phyloP scores from a whole-genome alignment of 2,113 vertebrate genomes.

The Mobula birostris region DNA sequence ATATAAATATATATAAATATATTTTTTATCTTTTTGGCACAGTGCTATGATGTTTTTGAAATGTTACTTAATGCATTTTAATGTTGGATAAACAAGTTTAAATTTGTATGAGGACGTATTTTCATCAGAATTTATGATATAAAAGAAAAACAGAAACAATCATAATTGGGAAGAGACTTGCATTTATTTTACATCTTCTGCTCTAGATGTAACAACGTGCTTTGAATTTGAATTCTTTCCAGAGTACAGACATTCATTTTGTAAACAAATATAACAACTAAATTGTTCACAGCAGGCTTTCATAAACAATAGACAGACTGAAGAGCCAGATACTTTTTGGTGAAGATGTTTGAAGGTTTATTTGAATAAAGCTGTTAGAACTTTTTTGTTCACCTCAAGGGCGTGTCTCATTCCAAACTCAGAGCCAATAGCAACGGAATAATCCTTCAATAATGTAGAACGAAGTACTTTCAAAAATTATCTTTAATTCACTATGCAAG shows the following conservation, averaged over 20 bases:
- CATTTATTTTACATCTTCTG: not conserved
- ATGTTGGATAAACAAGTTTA: not conserved
- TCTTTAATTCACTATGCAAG: not conserved
- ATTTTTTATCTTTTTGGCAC: slow-evolving; percentile 23
- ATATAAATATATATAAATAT: slow-evolving; percentile 15
- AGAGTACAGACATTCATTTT: not conserved
- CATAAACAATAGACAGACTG: not conserved
- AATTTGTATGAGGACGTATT: not conserved
- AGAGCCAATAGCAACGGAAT: not conserved
- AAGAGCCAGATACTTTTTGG: not conserved
- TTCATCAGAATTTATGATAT: not conserved
- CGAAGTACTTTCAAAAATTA: not conserved
- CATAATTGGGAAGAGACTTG: too few relatives aligned
- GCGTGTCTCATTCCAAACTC: not conserved
- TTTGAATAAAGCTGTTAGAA: not conserved
- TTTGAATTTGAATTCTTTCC: not conserved
- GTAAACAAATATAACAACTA: not conserved
- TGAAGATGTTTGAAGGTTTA: not conserved
- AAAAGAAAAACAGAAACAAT: not conserved
- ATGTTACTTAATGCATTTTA: not conserved
- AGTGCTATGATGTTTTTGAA: not conserved
- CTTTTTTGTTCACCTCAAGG: not conserved
- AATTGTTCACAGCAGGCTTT: not conserved
- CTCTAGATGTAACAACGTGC: not conserved
- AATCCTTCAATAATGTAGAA: not conserved